Base-by-base conservation (phyloP, 2,797 vertebrate genomes). In the Discoglossus pictus region DNA sequence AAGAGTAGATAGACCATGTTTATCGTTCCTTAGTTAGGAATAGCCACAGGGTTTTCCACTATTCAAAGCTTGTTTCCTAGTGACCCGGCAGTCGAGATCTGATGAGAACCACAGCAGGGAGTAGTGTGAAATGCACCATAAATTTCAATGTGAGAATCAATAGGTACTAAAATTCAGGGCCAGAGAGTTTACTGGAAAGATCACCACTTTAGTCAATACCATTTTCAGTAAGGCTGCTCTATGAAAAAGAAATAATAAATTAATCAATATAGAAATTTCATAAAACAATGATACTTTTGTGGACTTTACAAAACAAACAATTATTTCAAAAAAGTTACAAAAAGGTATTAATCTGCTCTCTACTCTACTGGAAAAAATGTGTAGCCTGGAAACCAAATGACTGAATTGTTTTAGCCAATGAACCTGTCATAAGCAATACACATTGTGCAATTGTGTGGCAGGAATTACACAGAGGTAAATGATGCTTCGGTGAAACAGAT, bases 31-130 rank as follows among this genome's bases (percentile, higher is more conserved):
- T 78, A 79, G 87, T 84, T 83, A 87, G 85, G 82, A 78, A 86
- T 81, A 90, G 91, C 87, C 88, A 87, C 80, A 78, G 80, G 81
- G 80, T 88, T 88, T 82, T 90, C 87, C 86, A 86, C 82, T 78
- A 80, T 86, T 90, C 82, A 83, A 80, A 83, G 86, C 89, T 93
- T 89, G 76, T 91, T 90, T 91, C 83, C 75, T 77, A 65, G 64
- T 85, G 86, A 88, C 85, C 83, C 27, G 1, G 75, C 70, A 76
- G 85, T 77, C 73, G 86, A 85, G 83, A 79, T 82, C 84, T 87
- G 84, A 89, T 82, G 83, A 88, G 39, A 79, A 78, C 75, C 88
- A 72, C 90, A 82, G 86, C 68, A 80, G 89, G 89, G 83, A 84
- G 82, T 66, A 74, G 66, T 62, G 80, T 78, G 74, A 90, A 92